Evolutionary conservation across 2,888 invertebrate species (phyloP), one percentile per base, ranked within the genome.

Genomic region (Hypsopygia costalis): DNA sequence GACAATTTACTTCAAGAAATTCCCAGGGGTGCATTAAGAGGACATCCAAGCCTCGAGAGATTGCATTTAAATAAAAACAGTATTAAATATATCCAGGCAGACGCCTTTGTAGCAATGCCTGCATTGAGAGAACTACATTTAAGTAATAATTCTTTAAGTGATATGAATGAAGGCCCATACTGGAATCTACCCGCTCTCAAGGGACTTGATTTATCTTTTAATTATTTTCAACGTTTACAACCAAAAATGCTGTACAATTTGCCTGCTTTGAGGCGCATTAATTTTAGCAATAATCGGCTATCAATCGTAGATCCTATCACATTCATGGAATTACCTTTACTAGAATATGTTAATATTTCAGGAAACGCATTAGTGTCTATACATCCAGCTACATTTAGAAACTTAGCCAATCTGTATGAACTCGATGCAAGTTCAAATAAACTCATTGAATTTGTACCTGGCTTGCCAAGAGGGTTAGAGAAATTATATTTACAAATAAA

Each of bases 141-240:
- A 44, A 91, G 92, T 51, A 96, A 97, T 62, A 97, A 97, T 69
- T 95, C 95, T 1, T 76, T 97, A 20, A 91, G 92, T 0, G 94
- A 94, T 65, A 86, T 92, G 36, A 81, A 93, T 33, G 93, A 93
- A 47, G 91, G 92, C 35, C 95, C 96, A 0, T 93, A 94, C 62
- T 96, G 96, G 95, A 94, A 96, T 81, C 81, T 96, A 32, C 96
- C 96, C 0, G 93, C 93, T 5, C 80, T 96, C 2, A 96, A 96
- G 86, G 96, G 96, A 0, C 77, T 97, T 41, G 96, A 97, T 80
- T 79, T 97, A 27, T 93, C 95, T 0, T 89, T 90, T 43, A 97
- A 97, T 65, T 92, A 91, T 47, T 93, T 95, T 54, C 90, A 92
- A 45, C 90, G 91, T 11, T 70, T 97, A 10, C 94, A 94, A 60